These are phyloP conservation scores for Nycticryphes semicollaris DNA, from an alignment of 2,113 vertebrate genomes.

Conservation along the genomic window DNA sequence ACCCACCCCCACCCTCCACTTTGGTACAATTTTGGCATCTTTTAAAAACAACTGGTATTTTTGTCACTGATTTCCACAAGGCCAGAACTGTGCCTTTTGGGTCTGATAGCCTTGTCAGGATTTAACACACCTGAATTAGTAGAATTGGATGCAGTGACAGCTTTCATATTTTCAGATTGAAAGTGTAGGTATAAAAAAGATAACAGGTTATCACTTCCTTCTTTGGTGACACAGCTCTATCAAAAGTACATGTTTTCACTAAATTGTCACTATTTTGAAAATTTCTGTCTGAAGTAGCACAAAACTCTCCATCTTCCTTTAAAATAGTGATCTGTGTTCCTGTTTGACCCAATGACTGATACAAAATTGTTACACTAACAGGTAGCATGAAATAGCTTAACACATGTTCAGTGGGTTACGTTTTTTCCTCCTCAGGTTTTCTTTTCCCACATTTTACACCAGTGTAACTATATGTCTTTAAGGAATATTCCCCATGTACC, in stretches of 20 bases:
- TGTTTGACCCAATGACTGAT: background rate
- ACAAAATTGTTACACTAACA: background rate
- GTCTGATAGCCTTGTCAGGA: background rate
- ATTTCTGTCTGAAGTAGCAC: background rate
- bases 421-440: background rate
- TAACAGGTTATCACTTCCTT: background rate
- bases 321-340: background rate
- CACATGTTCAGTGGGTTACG: background rate
- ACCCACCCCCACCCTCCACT: background rate
- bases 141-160: background rate
- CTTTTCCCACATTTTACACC: background rate
- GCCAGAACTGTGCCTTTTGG: background rate
- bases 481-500: background rate
- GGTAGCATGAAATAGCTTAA: background rate
- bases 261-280: background rate
- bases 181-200: background rate
- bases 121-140: background rate
- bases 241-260: background rate
- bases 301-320: background rate
- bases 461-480: background rate
- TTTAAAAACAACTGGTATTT: background rate
- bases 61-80: background rate
- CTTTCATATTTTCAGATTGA: background rate
- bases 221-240: background rate
- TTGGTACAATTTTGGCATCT: background rate